Percentiles rank a stretch among this genome's conserved stretches.
These are phyloP conservation scores for Thera britannica DNA, from an alignment of 2,888 invertebrate genomes.

Conservation along the genomic window DNA sequence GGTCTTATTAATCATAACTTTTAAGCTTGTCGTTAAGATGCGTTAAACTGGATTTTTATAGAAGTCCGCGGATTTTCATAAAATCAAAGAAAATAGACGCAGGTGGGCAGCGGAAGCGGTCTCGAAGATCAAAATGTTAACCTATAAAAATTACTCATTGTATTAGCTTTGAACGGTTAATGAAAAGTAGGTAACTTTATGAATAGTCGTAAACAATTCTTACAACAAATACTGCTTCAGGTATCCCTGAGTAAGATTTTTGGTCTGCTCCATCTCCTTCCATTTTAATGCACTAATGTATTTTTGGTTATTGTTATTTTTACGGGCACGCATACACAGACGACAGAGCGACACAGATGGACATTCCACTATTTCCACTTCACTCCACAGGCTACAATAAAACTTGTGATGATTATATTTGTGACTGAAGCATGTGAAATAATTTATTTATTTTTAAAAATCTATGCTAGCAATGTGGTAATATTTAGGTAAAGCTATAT, in stretches of 20 bases:
- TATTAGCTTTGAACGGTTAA: background rate
- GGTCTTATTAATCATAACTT: background rate
- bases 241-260: slow-evolving; percentile 92
- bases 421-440: too few relatives aligned
- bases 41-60: background rate
- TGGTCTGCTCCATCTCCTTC: slow-evolving; percentile 74
- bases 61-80: background rate
- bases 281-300: slow-evolving; percentile 52
- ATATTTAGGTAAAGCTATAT: too few relatives aligned
- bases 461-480: too few relatives aligned
- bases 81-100: slow-evolving; percentile 9
- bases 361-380: too few relatives aligned
- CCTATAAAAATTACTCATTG: slow-evolving; percentile 15
- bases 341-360: too few relatives aligned
- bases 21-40: background rate
- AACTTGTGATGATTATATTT: too few relatives aligned
- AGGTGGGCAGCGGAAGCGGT: slow-evolving; percentile 21
- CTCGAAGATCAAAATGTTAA: slow-evolving; percentile 11
- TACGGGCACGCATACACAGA: too few relatives aligned
- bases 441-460: too few relatives aligned
- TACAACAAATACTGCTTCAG: slow-evolving; percentile 95
- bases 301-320: too few relatives aligned
- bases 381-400: too few relatives aligned
- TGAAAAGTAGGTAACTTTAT: background rate
- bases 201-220: slow-evolving; percentile 58